Conservation (phyloP, 2,113 vertebrate species). For the Oncorhynchus kisutch region DNA sequence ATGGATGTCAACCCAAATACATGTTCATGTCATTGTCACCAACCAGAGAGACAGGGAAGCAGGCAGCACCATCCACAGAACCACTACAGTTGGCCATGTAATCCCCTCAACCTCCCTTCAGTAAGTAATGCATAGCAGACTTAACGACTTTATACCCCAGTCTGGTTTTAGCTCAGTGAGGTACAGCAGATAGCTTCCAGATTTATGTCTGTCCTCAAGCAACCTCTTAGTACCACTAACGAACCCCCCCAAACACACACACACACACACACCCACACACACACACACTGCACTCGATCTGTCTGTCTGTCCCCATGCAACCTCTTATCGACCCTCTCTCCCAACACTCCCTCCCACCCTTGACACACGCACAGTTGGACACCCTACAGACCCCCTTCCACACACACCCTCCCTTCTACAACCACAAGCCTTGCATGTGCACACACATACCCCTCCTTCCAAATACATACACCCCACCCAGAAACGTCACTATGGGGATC, state of each 20-base stretch:
- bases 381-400: background rate
- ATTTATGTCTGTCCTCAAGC: background rate
- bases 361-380: background rate
- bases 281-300: too few species aligned
- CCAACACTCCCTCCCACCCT: background rate
- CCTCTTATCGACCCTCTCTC: background rate
- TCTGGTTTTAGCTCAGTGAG: background rate
- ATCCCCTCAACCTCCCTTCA: background rate
- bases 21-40: too few species aligned
- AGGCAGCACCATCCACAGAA: background rate
- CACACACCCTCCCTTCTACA: too few species aligned
- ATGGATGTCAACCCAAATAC: too few species aligned
- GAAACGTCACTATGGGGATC: background rate
- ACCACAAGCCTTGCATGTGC: background rate
- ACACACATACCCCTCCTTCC: background rate
- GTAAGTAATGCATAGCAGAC: background rate
- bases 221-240: background rate
- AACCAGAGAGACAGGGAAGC: too few species aligned
- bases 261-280: too few species aligned
- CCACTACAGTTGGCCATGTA: background rate
- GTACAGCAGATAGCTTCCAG: background rate
- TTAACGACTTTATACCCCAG: background rate
- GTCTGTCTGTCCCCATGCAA: slow-evolving; percentile 1
- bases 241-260: too few species aligned
- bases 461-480: background rate